Evolutionary conservation across 2,113 vertebrate genomes (phyloP).

Genomic region (Neotoma lepida): DNA sequence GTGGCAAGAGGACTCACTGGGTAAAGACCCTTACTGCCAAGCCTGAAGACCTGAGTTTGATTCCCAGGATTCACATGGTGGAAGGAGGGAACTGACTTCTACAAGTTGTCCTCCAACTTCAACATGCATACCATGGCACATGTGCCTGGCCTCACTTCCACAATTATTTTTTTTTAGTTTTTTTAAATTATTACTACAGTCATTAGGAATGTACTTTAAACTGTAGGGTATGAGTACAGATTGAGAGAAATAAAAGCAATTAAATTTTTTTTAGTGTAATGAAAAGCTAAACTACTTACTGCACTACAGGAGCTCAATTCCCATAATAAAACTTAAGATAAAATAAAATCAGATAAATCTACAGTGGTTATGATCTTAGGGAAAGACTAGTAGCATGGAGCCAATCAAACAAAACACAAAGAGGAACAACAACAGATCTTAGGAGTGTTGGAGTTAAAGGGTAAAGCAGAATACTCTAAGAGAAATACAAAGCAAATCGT

Average conservation of each 20-base stretch:
- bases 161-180: background rate
- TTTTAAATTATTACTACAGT: background rate
- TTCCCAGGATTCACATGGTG: too few species aligned
- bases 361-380: background rate
- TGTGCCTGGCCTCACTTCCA: background rate
- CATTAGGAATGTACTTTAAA: background rate
- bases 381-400: background rate
- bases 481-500: background rate
- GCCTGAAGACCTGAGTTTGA: background rate
- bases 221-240: background rate
- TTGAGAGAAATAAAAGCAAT: background rate
- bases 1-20: background rate
- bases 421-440: background rate
- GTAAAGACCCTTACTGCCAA: background rate
- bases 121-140: background rate
- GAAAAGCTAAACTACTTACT: background rate
- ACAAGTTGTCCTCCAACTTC: background rate
- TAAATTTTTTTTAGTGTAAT: too few species aligned
- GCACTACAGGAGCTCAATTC: background rate
- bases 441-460: background rate
- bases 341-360: background rate
- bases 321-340: background rate
- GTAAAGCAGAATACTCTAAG: too few species aligned
- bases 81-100: background rate
- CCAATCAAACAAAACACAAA: background rate